Evolutionary conservation across 2,113 vertebrate genomes (phyloP).

Genomic region (Ammodytes marinus): DNA sequence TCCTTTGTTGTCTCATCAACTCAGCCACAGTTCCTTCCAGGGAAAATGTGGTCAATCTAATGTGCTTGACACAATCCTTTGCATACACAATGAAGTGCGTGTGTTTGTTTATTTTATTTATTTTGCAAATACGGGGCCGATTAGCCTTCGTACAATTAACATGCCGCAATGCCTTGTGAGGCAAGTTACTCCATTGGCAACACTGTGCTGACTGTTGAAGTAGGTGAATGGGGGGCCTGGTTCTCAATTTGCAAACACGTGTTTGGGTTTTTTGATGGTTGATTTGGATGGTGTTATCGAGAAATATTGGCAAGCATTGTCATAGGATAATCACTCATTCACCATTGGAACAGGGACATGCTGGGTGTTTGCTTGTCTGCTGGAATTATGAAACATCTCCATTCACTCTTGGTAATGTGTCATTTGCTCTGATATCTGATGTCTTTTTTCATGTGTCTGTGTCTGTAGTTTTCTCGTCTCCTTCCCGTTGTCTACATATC

Average conservation of each 20-base stretch:
- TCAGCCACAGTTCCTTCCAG: constrained; percentile 32
- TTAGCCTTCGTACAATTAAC: constrained; percentile 38
- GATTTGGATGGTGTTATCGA: constrained; percentile 58
- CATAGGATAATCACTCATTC: constrained; percentile 47
- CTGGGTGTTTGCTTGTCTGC: constrained; percentile 40
- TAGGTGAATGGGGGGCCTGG: constrained; percentile 31
- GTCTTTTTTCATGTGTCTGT: constrained; percentile 41
- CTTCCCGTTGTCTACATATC: constrained; percentile 32
- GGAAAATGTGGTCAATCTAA: constrained; percentile 33
- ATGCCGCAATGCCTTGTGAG: constrained; percentile 32
- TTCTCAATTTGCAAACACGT: constrained; percentile 47
- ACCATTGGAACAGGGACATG: constrained; percentile 23
- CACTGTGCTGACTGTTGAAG: constrained; percentile 16
- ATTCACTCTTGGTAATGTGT: constrained; percentile 48
- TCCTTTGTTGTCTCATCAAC: constrained; percentile 48
- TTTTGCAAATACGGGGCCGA: neutral
- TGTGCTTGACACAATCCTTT: constrained; percentile 26
- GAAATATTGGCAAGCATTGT: constrained; percentile 37
- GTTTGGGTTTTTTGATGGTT: constrained; percentile 60
- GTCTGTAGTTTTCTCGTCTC: constrained; percentile 15
- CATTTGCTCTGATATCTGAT: constrained; percentile 58
- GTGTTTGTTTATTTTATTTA: neutral
- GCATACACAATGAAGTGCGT: neutral
- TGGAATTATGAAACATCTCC: constrained; percentile 54
- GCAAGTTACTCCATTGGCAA: constrained; percentile 17